phyloP scores from a whole-genome alignment of 1,140 invertebrate species.

The Zaprionus davidi region DNA sequence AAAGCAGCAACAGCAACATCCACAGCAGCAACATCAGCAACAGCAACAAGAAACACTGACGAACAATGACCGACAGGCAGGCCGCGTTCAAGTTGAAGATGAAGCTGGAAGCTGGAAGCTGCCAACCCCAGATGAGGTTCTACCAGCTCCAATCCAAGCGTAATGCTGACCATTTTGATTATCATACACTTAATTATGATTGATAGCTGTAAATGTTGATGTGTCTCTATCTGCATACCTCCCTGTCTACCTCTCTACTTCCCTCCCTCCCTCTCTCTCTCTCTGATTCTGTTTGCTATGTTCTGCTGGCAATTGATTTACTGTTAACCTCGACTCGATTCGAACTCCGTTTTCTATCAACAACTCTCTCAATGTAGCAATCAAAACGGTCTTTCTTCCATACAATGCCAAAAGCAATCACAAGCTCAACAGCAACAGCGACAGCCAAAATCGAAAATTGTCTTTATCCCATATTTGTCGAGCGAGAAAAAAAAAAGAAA shows the following conservation, averaged over 20 bases:
- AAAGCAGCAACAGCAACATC: conserved; percentile 13
- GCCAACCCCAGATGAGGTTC: background rate
- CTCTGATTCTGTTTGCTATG: background rate
- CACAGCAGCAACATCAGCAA: conserved; percentile 6
- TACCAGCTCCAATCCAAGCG: conserved; percentile 33
- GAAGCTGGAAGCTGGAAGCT: background rate
- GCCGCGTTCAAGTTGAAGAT: conserved; percentile 18
- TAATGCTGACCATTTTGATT: conserved; percentile 81
- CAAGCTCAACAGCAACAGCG: conserved; percentile 21
- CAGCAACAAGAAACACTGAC: conserved; percentile 5
- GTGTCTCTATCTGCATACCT: conserved; percentile 59
- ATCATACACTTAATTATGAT: conserved; percentile 83
- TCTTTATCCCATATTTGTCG: conserved; percentile 53
- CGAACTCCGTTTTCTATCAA: conserved; percentile 32
- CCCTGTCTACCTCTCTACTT: background rate
- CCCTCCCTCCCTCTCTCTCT: conserved; percentile 14
- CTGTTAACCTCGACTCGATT: conserved; percentile 60
- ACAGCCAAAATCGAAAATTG: conserved; percentile 41
- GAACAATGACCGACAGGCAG: conserved; percentile 34
- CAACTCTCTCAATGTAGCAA: conserved; percentile 38
- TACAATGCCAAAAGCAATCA: conserved; percentile 38
- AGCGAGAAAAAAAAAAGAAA: background rate
- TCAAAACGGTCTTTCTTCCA: conserved; percentile 40
- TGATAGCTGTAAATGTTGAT: conserved; percentile 80
- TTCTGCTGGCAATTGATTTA: conserved; percentile 69